Base-by-base conservation (phyloP, 2,888 invertebrate genomes). In the Opisthograptis luteolata region DNA sequence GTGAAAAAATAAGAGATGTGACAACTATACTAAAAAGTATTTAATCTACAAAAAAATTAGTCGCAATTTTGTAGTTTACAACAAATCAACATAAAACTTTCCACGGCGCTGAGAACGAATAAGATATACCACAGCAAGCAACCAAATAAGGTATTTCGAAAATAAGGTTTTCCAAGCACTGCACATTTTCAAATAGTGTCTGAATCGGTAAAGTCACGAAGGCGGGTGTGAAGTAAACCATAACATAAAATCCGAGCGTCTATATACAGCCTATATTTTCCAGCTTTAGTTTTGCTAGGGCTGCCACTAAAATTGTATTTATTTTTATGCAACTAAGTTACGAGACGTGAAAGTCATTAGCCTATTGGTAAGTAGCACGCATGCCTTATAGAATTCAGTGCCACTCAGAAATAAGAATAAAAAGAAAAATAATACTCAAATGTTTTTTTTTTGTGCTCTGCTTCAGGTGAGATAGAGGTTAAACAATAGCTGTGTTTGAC, bases 181-280 rank as follows among this genome's bases (percentile, higher is more conserved):
- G 43, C 40, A 37, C 49, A 50, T 44, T 40, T 50, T 49, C 44
- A 40, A 44, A 50, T 24, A 44, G 43, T 14, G 39, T 44, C 25
- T 41, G 32, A 28, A 42, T 24, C 31, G 47, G 49, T 46, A 41
- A 50, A 43, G 51, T 47, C 39, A 31, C 42, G 32, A 24, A 49
- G 14, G 30, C 27, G 43, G 20, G 45, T 55, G 60, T 58, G 42
- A 55, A 60, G 44, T 51, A 54, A 54, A 58, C 55, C 60, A 58
- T 55, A 49, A 55, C 53, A 55, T 53, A 27, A 42, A 32, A 53
- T 46, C 32, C 50, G 39, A 41, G 41, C 24, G 34, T 46, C n/a
- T n/a, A n/a, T 54, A 42, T 50, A 50, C 57, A 47, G 55, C 48
- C 47, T 48, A 39, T 39, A 34, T 53, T 50, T 55, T 24, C 30